Evolutionary conservation across 1,140 invertebrate species (phyloP).

Genomic region (Drosophila parabipectinata): DNA sequence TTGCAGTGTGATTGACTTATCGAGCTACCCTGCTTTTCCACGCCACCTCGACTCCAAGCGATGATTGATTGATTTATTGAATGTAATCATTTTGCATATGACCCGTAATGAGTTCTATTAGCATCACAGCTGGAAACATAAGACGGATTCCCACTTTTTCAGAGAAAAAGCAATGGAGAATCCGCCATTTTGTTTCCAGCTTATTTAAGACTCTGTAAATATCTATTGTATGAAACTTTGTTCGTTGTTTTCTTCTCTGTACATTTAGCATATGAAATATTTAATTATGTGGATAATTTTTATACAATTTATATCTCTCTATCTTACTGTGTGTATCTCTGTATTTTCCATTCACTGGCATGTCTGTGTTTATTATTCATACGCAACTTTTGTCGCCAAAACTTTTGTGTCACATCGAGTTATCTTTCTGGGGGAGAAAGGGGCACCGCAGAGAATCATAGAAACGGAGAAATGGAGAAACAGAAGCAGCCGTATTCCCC

Average conservation of each 20-base stretch:
- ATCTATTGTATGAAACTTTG: conserved; percentile 9
- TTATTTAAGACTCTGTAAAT: conserved; percentile 17
- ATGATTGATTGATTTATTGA: conserved; percentile 65
- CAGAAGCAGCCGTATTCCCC: conserved; percentile 15
- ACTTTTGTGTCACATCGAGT: conserved; percentile 68
- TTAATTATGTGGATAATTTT: conserved; percentile 15
- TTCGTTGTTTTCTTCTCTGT: conserved; percentile 4
- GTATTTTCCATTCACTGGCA: conserved; percentile 29
- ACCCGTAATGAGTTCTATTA: conserved; percentile 58
- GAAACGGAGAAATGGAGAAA: not conserved
- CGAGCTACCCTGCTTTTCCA: conserved; percentile 42
- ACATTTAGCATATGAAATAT: conserved; percentile 15
- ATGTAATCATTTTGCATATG: conserved; percentile 57
- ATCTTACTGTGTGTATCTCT: conserved; percentile 12
- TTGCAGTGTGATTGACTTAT: conserved; percentile 64
- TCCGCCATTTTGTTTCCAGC: conserved; percentile 11
- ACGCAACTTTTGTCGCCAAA: conserved; percentile 56
- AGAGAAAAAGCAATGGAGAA: not conserved
- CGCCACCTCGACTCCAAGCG: conserved; percentile 5
- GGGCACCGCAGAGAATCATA: not conserved
- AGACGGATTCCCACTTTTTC: not conserved
- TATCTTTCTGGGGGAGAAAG: conserved; percentile 20
- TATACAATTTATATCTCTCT: conserved; percentile 25
- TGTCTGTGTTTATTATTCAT: conserved; percentile 69
- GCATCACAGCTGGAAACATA: conserved; percentile 16